A percentile compares a stretch with the other conserved stretches of the same genome.
Evolutionary conservation across 1,140 invertebrate species (phyloP).

Genomic region (Drosophila funebris): DNA sequence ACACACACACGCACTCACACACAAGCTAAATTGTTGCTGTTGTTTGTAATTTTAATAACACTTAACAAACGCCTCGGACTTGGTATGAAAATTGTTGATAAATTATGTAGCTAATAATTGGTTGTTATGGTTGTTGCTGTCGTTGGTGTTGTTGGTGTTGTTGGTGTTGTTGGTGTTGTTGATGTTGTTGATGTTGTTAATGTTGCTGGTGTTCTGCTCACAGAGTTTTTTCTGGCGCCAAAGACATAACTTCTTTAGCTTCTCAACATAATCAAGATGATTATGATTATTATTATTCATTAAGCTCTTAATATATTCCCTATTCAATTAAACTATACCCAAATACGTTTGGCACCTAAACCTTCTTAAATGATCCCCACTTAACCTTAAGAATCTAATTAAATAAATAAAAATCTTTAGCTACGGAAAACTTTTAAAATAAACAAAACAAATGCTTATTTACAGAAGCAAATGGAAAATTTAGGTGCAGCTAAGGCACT

Average conservation of each 20-base stretch:
- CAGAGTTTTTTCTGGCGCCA: conserved; percentile 39
- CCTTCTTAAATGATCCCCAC: no score
- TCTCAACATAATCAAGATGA: conserved; percentile 5
- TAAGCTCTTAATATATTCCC: not conserved
- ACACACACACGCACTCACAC: not conserved
- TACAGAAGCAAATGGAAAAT: no score
- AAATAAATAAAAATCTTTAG: no score
- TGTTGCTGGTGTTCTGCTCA: not conserved
- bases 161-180: conserved; percentile 4
- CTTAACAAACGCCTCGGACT: conserved; percentile 77
- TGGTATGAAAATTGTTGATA: conserved; percentile 76
- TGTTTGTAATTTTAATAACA: conserved; percentile 71
- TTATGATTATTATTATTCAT: not conserved
- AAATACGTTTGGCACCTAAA: no score
- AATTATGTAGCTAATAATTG: conserved; percentile 68
- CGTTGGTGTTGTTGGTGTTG: conserved; percentile 29
- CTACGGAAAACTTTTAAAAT: no score
- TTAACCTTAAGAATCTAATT: no score
- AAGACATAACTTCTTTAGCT: conserved; percentile 31
- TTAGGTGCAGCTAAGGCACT: no score
- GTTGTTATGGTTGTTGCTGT: conserved; percentile 3
- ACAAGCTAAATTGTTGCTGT: conserved; percentile 3
- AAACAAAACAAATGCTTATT: no score
- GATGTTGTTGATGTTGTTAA: conserved; percentile 12
- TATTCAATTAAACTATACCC: conserved; percentile 1